Percentiles rank a stretch among this genome's conserved stretches.
These are phyloP conservation scores for Zosterops hypoxanthus DNA, from an alignment of 2,113 vertebrate genomes.

Conservation along the genomic window DNA sequence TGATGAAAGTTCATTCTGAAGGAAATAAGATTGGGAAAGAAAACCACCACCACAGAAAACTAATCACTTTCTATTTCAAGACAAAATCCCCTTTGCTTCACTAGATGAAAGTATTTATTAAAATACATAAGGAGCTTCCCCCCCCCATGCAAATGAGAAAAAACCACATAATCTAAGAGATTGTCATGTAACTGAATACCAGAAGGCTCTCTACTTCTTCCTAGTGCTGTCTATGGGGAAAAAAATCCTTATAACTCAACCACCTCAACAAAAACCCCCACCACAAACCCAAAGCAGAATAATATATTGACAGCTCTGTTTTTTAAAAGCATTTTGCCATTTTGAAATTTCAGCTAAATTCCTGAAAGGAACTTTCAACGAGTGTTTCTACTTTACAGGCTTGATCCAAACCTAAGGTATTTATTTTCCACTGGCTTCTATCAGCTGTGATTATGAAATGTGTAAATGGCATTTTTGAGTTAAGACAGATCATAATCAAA, in stretches of 20 bases:
- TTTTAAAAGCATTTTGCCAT: neutral
- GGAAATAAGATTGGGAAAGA: neutral
- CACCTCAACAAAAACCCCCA: neutral
- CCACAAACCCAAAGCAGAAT: neutral
- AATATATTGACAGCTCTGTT: neutral
- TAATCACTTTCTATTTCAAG: neutral
- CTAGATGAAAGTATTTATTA: neutral
- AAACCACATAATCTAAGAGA: neutral
- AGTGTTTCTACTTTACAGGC: neutral
- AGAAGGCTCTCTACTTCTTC: neutral
- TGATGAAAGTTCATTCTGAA: neutral
- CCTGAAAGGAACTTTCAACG: neutral
- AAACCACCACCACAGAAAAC: neutral
- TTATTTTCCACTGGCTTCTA: slow-evolving; percentile 3
- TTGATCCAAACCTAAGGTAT: neutral
- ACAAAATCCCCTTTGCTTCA: neutral
- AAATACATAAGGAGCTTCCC: neutral
- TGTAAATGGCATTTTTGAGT: neutral
- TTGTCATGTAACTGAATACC: neutral
- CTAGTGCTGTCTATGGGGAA: neutral
- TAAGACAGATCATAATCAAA: neutral
- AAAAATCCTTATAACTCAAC: neutral
- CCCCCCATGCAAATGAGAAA: neutral
- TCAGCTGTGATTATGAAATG: neutral
- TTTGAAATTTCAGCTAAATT: slow-evolving; percentile 3